Base-by-base conservation (phyloP, 2,888 invertebrate genomes). In the Neocrepidodera transversa region DNA sequence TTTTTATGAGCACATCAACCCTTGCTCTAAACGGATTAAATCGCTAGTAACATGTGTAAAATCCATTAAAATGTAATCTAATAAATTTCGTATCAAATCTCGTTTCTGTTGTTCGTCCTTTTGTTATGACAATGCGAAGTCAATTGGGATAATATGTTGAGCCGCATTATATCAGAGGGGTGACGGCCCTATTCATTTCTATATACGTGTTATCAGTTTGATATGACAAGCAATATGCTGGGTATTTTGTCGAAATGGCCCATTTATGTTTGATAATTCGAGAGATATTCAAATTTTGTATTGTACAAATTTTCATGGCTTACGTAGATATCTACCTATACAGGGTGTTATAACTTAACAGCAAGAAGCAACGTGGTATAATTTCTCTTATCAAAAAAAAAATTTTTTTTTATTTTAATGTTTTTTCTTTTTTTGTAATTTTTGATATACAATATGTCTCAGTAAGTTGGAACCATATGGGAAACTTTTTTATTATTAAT, bases 51-150 rank as follows among this genome's bases (percentile, higher is more conserved):
- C 62, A 62, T 62, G 60, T 62, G 64, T 65, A 55, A 58, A 52
- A 52, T 43, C 58, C 53, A 61, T 64, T 64, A 64, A 61, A 58
- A 56, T 35, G 59, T 56, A 64, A 64, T 64, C 61, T 61, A 56
- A 64, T 64, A 56, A 61, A 64, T 48, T 42, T 13, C 53, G 51
- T 16, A 53, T 26, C 48, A 42, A 49, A 57, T 57, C 52, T 30
- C 53, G 32, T 40, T 47, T 47, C 48, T 48, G 54, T 60, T 55
- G 48, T 59, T 45, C 36, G 49, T 50, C 45, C 43, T 45, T 60
- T 60, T 23, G 60, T 60, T 60, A 53, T 60, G 60, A 60, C 60
- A 60, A 60, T 52, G 55, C 45, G 53, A 42, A 57, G 35, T 50
- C 51, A 35, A 60, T 53, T 42, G 51, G 32, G 36, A 53, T 42